phyloP scores from a whole-genome alignment of 2,113 vertebrate species.

The Mormyrus lacerda region DNA sequence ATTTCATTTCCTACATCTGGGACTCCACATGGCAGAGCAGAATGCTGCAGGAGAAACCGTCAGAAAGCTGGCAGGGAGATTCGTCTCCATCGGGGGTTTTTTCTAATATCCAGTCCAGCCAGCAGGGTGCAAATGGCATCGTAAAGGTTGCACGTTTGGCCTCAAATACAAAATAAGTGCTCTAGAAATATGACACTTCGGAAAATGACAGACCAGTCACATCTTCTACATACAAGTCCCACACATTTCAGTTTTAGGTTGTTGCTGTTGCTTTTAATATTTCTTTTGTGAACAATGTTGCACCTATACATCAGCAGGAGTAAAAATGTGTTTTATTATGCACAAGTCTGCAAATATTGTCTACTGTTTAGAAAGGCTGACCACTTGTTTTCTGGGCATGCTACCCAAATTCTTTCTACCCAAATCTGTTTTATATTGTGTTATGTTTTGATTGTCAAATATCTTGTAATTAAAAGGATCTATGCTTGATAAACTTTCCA shows the following conservation, averaged over 20 bases:
- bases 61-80: conserved; percentile 51
- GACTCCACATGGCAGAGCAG: conserved; percentile 69
- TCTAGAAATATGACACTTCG: conserved; percentile 7
- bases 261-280: not conserved
- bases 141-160: conserved; percentile 24
- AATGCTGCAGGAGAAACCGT: conserved; percentile 59
- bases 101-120: conserved; percentile 21
- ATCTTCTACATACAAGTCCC: not conserved
- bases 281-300: not conserved
- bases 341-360: not conserved
- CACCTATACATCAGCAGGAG: not conserved
- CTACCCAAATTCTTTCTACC: not conserved
- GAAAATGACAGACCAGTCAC: not conserved
- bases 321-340: not conserved
- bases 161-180: conserved; percentile 16
- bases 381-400: not conserved
- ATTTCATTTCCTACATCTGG: conserved; percentile 77
- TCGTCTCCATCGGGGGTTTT: conserved; percentile 42
- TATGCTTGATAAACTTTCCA: not conserved
- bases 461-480: not conserved
- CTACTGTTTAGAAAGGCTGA: not conserved
- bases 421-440: not conserved
- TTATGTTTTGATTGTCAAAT: not conserved
- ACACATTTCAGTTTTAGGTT: not conserved
- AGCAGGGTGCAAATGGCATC: conserved; percentile 17